Conservation (phyloP, 2,888 invertebrate species). For the Calliphora vomitoria region DNA sequence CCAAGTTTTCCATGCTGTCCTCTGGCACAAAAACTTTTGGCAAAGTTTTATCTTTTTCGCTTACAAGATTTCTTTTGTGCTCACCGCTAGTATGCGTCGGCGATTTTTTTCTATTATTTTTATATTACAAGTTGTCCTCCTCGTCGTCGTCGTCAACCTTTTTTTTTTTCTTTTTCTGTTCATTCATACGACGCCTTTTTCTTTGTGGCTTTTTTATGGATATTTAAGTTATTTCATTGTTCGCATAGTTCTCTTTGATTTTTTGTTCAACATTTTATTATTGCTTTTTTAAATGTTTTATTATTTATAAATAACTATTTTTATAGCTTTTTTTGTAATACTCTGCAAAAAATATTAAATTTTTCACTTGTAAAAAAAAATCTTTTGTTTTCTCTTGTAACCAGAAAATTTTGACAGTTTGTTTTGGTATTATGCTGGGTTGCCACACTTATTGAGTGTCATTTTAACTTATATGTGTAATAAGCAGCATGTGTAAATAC, state of each 20-base stretch:
- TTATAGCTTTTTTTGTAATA: constrained; percentile 29
- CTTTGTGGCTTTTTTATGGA: constrained; percentile 43
- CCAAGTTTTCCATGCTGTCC: constrained; percentile 61
- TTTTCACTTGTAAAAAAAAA: constrained; percentile 58
- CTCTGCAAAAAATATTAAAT: constrained; percentile 47
- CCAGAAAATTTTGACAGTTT: constrained; percentile 59
- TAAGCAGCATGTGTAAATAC: too few relatives aligned
- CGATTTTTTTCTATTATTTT: constrained; percentile 49
- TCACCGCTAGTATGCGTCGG: constrained; percentile 42
- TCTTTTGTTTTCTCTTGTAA: constrained; percentile 69
- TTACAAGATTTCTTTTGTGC: constrained; percentile 33
- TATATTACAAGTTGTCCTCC: constrained; percentile 45
- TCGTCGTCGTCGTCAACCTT: constrained; percentile 46
- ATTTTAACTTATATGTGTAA: too few relatives aligned
- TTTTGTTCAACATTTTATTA: constrained; percentile 33
- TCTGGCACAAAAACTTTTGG: neutral
- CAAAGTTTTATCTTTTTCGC: constrained; percentile 4
- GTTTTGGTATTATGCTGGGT: neutral
- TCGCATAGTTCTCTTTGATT: constrained; percentile 46
- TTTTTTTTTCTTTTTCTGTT: constrained; percentile 37
- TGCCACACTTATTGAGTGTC: too few relatives aligned
- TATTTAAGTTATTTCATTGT: constrained; percentile 31
- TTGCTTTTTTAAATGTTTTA: constrained; percentile 27
- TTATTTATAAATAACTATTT: constrained; percentile 43
- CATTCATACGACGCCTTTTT: constrained; percentile 62